phyloP scores from a whole-genome alignment of 2,797 vertebrate species.

The Mormyrops boulengeri region DNA sequence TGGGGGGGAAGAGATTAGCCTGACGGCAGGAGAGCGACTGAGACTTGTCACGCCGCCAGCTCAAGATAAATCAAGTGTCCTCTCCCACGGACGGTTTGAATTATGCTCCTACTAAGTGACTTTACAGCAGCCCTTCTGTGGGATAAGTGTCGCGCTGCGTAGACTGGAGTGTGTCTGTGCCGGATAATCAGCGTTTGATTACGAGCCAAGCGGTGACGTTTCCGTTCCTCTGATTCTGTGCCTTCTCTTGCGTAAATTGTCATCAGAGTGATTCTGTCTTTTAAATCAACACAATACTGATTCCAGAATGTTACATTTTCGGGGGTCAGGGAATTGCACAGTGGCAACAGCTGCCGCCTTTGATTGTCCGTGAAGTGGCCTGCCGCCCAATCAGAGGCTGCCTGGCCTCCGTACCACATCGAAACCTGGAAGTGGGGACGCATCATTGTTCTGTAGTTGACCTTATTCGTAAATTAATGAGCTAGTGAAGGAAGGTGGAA shows the following conservation, averaged over 20 bases:
- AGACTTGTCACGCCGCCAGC: not conserved
- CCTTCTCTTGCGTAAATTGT: not conserved
- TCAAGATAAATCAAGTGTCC: constrained; percentile 18
- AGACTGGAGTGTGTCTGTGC: not conserved
- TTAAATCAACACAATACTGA: not conserved
- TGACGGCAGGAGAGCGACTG: not conserved
- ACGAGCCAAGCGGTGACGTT: not conserved
- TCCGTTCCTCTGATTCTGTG: not conserved
- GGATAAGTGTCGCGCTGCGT: not conserved
- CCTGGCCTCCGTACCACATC: not conserved
- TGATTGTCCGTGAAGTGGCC: not conserved
- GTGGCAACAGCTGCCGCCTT: not conserved
- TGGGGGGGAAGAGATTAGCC: not conserved
- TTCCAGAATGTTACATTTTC: not conserved
- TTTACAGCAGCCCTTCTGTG: not conserved
- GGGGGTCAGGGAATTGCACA: not conserved
- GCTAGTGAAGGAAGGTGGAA: too few relatives aligned
- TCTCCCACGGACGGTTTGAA: constrained; percentile 5
- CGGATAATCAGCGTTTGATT: not conserved
- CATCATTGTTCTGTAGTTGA: not conserved
- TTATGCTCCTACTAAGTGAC: not conserved
- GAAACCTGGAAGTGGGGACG: not conserved
- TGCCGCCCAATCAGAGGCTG: not conserved
- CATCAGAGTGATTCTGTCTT: not conserved
- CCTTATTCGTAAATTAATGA: not conserved